These are phyloP conservation scores for Orussus abietinus DNA, from an alignment of 1,140 invertebrate genomes.

Conservation along the genomic window DNA sequence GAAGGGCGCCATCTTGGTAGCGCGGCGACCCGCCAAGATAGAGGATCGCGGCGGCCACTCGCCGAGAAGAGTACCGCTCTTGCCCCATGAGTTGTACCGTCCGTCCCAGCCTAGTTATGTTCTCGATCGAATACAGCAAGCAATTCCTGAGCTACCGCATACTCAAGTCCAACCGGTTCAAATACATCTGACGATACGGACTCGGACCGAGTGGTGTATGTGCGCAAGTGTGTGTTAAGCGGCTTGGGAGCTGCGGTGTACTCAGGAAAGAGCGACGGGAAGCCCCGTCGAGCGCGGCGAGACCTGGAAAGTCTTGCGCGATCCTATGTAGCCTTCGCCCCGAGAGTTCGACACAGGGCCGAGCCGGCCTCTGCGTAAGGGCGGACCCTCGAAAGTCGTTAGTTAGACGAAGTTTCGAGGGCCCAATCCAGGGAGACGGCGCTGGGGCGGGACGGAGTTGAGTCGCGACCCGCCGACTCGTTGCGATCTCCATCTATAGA, in stretches of 20 bases:
- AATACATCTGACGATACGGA: conserved; percentile 54
- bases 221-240: conserved; percentile 19
- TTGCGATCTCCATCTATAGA: no score
- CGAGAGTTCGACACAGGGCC: no score
- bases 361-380: no score
- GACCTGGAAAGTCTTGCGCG: conserved; percentile 49
- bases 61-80: no score
- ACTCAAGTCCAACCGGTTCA: conserved; percentile 54
- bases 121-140: conserved; percentile 54
- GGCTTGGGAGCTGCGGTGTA: conserved; percentile 15
- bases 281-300: conserved; percentile 15
- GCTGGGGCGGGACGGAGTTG: background rate
- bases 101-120: conserved; percentile 49
- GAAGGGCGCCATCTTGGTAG: no score
- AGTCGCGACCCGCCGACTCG: no score
- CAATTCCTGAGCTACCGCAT: conserved; percentile 53
- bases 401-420: conserved; percentile 17
- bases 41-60: no score
- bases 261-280: conserved; percentile 18
- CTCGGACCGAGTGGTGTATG: conserved; percentile 46
- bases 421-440: background rate
- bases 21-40: no score
- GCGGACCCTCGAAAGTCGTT: conserved; percentile 16
- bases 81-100: no score
- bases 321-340: background rate